Percentiles rank a stretch among this genome's conserved stretches.
Evolutionary conservation across 2,888 invertebrate genomes (phyloP).

Genomic region (Lomographa bimaculata): DNA sequence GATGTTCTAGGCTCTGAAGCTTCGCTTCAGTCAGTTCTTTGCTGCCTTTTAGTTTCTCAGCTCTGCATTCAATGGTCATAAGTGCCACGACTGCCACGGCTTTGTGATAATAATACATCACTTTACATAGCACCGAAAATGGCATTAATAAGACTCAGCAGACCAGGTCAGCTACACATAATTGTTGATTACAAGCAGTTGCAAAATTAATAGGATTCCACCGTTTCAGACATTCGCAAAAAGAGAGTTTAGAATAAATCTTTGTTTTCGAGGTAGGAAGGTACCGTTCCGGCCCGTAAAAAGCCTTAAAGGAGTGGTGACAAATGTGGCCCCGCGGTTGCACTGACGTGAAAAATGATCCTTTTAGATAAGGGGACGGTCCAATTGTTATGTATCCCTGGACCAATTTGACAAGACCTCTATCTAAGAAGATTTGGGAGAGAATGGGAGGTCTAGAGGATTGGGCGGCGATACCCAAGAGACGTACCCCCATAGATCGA

Average conservation of each 20-base stretch:
- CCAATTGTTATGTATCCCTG: conserved; percentile 68
- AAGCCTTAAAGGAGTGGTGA: conserved; percentile 71
- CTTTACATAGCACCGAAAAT: no score
- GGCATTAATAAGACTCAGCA: no score
- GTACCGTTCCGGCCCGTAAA: conserved; percentile 58
- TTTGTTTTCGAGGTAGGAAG: conserved; percentile 55
- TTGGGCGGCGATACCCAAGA: conserved; percentile 39
- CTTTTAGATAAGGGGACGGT: conserved; percentile 71
- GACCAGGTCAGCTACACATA: conserved; percentile 25
- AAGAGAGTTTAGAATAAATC: conserved; percentile 29
- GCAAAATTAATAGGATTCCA: conserved; percentile 23
- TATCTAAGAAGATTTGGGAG: conserved; percentile 4
- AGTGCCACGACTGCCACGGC: no score
- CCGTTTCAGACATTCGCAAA: conserved; percentile 17
- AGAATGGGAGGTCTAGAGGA: conserved; percentile 29
- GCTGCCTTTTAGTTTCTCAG: no score
- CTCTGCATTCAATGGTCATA: no score
- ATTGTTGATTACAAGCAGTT: conserved; percentile 22
- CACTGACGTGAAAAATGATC: conserved; percentile 77
- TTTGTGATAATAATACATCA: no score
- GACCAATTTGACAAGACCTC: conserved; percentile 44
- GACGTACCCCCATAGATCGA: conserved; percentile 49
- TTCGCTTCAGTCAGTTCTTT: no score
- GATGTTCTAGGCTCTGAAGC: no score
- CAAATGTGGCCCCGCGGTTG: conserved; percentile 67